Base-by-base conservation (phyloP, 2,113 vertebrate genomes). In the Neodontobutis hainanensis region DNA sequence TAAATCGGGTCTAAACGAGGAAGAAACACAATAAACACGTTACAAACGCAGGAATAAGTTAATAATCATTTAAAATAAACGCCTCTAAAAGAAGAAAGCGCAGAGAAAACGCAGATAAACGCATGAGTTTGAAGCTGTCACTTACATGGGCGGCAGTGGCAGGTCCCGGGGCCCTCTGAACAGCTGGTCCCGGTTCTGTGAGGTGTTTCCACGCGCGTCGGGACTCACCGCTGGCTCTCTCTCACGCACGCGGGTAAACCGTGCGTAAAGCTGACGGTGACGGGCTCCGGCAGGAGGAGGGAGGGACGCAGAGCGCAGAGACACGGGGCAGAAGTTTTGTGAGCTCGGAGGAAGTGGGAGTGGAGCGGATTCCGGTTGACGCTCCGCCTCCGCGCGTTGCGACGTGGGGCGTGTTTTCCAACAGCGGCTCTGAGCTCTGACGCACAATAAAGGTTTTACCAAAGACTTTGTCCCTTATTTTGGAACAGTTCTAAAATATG, bases 351-450 rank as follows among this genome's bases (percentile, higher is more conserved):
- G 79, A 84, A 84, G 59, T 49, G 5, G 27, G 51, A 58, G 63
- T 44, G 49, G 14, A 27, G 38, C 34, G 42, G 61, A 64, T 86
- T 86, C 85, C 79, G 70, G 70, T 64, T 52, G 27, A 66, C 0
- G 85, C 81, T 72, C 78, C 81, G 55, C 81, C 81, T 63, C 63
- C 64, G 9, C 52, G 52, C 35, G 52, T 34, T 55, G 52, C 52
- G 12, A 35, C 4, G 5, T 36, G 51, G 35, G 11, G 11, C 32
- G 32, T 27, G 51, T 11, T 55, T 55, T 36, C 34, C 34, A 9
- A 55, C 8, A 36, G 38, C 38, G 38, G 38, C 38, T 3, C 38
- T 40, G 38, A 8, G 19, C 19, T 40, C 38, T 40, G 38, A 40
- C 38, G 1, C 8, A 6, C 8, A 38, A 38, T 6, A 38, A 6